Percentiles rank a stretch among this genome's conserved stretches.
Conservation (phyloP, 2,113 vertebrate genomes). For the Syrmaticus mikado region DNA sequence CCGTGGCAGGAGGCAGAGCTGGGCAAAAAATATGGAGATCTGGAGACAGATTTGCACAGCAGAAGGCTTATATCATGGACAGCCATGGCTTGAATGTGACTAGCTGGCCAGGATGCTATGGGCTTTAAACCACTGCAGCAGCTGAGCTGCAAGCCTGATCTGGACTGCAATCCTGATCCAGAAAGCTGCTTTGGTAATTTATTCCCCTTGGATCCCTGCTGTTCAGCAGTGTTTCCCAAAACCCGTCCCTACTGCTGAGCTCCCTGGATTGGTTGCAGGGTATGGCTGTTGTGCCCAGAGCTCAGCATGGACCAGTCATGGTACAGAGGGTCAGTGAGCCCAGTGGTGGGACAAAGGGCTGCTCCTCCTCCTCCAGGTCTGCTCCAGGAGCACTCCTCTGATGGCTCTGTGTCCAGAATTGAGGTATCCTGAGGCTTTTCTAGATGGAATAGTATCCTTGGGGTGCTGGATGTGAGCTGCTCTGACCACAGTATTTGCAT, state of each 20-base stretch:
- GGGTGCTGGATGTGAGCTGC: neutral
- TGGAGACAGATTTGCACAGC: neutral
- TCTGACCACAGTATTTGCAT: neutral
- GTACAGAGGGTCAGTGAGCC: neutral
- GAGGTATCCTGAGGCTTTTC: neutral
- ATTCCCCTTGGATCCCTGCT: neutral
- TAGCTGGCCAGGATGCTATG: rapidly evolving
- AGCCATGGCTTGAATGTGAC: neutral
- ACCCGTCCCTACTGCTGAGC: neutral
- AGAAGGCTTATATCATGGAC: rapidly evolving
- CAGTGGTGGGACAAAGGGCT: rapidly evolving
- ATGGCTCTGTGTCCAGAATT: neutral
- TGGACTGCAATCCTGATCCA: neutral
- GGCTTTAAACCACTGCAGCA: neutral
- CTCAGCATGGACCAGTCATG: rapidly evolving
- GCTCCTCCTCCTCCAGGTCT: neutral
- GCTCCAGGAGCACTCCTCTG: neutral
- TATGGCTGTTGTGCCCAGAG: rapidly evolving
- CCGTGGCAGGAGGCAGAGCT: neutral
- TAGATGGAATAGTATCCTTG: neutral
- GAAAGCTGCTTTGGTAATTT: neutral
- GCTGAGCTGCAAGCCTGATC: neutral
- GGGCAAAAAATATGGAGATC: rapidly evolving
- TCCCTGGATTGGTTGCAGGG: neutral
- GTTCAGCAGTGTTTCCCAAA: neutral